Evolutionary conservation across 2,113 vertebrate species (phyloP), one percentile per base, ranked within the genome.

Genomic region (Albula glossodonta): DNA sequence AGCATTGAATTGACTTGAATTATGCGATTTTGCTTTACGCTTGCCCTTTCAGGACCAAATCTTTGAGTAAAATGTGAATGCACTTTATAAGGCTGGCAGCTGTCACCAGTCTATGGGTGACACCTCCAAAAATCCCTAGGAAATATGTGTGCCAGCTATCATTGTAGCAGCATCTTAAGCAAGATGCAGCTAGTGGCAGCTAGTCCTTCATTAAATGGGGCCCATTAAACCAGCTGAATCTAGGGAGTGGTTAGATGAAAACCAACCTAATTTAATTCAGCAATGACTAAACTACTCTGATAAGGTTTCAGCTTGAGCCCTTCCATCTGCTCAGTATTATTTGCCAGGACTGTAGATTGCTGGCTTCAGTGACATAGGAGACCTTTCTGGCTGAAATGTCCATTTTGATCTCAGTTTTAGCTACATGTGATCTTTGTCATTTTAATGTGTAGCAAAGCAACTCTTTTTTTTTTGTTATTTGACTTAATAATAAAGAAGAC

Each of bases 321-420:
- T 8, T 31, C 70, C 70, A 19, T 74, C 7, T 5, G 3, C 70
- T 10, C 22, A 8, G 10, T 9, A 25, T 74, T 31, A 74, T 31
- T 9, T 74, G 22, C 70, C 1, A 31, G 70, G 31, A n/a, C 31
- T 2, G 31, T 8, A n/a, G 31, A 74, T 31, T 12, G 53, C 70
- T 22, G n/a, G 19, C n/a, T 74, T 7, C 2, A n/a, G n/a, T n/a
- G 70, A 74, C 70, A 74, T 10, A 0, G 70, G n/a, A 31, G 70
- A 22, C 22, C n/a, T 74, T 22, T 10, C 22, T 74, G 70, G 11
- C 70, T 31, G n/a, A 31, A 31, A 19, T 74, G n/a, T 74, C n/a
- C 70, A 74, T 41, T 79, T 78, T 84, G 83, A 31, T 17, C 78
- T 80, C 70, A 48, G 7, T 81, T 85, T 80, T 57, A 85, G 17